Evolutionary conservation across 2,113 vertebrate species (phyloP).

Genomic region (Megaceryle torquata): DNA sequence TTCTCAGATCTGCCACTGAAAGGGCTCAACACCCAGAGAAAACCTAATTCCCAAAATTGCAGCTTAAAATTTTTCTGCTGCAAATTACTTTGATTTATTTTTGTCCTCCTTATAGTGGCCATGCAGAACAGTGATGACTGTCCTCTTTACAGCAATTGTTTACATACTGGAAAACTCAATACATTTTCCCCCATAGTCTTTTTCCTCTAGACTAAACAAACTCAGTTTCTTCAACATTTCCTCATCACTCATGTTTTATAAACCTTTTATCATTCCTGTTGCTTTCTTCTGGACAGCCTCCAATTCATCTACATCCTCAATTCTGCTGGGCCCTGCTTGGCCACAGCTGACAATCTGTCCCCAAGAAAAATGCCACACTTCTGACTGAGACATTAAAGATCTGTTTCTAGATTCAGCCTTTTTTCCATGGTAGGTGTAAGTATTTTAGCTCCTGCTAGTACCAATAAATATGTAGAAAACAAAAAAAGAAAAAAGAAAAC

Average conservation of each 20-base stretch:
- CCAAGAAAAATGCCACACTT: background rate
- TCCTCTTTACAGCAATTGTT: constrained; percentile 21
- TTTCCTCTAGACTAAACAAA: constrained; percentile 65
- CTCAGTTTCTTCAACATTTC: constrained; percentile 51
- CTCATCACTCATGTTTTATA: constrained; percentile 41
- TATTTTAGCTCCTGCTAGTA: background rate
- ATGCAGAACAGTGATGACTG: background rate
- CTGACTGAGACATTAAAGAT: background rate
- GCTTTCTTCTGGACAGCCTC: constrained; percentile 36
- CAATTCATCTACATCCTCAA: constrained; percentile 9
- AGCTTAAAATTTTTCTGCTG: background rate
- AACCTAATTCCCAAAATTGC: background rate
- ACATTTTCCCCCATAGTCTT: background rate
- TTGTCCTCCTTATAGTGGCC: background rate
- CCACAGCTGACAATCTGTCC: background rate
- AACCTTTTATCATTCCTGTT: constrained; percentile 48
- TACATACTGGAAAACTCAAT: constrained; percentile 13
- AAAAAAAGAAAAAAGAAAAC: background rate
- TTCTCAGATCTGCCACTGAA: background rate
- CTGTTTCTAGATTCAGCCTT: background rate
- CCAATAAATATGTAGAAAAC: background rate
- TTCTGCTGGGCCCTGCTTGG: background rate
- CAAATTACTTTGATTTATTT: background rate
- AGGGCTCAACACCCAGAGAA: background rate
- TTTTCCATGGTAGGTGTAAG: background rate